Evolutionary conservation across 2,888 invertebrate species (phyloP).

Genomic region (Cactoblastis cactorum): DNA sequence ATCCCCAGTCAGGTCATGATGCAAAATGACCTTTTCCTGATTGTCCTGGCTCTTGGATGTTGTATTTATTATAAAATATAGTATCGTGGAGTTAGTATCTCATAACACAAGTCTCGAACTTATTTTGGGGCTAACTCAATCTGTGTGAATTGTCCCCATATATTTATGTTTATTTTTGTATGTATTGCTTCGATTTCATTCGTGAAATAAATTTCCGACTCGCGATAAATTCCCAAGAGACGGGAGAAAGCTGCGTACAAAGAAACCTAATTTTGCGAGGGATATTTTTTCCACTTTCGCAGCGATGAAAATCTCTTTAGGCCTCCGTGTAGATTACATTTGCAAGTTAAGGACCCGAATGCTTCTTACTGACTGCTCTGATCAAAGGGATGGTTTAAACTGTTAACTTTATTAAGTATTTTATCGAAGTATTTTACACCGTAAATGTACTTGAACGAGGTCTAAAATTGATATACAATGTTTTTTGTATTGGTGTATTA

Average conservation of each 20-base stretch:
- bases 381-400: not conserved
- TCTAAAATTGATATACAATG: too few relatives aligned
- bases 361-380: not conserved
- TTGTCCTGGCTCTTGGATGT: too few relatives aligned
- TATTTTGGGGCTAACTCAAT: too few relatives aligned
- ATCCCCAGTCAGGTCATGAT: too few relatives aligned
- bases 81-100: too few relatives aligned
- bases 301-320: constrained; percentile 25
- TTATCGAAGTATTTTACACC: not conserved
- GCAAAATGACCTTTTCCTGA: too few relatives aligned
- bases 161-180: not conserved
- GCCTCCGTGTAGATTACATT: constrained; percentile 18
- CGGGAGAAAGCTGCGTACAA: constrained; percentile 21
- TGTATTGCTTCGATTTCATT: not conserved
- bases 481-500: too few relatives aligned
- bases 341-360: constrained; percentile 1
- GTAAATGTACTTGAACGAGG: too few relatives aligned
- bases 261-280: constrained; percentile 29
- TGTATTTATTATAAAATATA: too few relatives aligned
- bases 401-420: not conserved
- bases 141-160: too few relatives aligned
- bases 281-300: constrained; percentile 23
- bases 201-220: not conserved
- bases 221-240: constrained; percentile 14
- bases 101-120: too few relatives aligned